phyloP scores from a whole-genome alignment of 30 jellyfish, hydroid and myxozoan genomes.

The Pelagia noctiluca region DNA sequence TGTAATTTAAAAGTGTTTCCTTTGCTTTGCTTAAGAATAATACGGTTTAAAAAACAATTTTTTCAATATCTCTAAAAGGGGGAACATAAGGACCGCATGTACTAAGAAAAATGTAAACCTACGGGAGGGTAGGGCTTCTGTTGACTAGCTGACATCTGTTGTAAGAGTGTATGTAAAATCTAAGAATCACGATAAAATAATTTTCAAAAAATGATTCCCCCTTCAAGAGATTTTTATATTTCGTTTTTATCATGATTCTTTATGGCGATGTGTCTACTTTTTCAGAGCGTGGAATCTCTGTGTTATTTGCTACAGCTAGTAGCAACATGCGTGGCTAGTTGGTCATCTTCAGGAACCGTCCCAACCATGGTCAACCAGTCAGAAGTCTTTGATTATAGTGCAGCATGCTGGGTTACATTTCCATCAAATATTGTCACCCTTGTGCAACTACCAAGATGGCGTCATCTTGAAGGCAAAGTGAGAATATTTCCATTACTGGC shows the following conservation, averaged over 20 bases:
- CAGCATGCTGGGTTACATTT: slow-evolving; percentile 50
- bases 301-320: slow-evolving; percentile 27
- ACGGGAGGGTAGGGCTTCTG: too few species aligned
- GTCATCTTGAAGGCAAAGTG: slow-evolving; percentile 49
- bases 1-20: too few species aligned
- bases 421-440: slow-evolving; percentile 29
- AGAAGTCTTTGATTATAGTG: not conserved
- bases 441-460: slow-evolving; percentile 40
- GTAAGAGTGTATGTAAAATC: too few species aligned
- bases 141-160: too few species aligned
- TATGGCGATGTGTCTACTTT: not conserved
- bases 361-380: slow-evolving; percentile 10
- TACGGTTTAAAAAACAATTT: too few species aligned
- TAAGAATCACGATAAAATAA: too few species aligned
- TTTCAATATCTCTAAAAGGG: too few species aligned
- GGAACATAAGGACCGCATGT: too few species aligned
- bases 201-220: not conserved
- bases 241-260: not conserved
- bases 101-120: too few species aligned
- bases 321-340: slow-evolving; percentile 29
- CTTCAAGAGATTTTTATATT: not conserved
- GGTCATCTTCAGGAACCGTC: slow-evolving; percentile 53
- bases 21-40: too few species aligned
- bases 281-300: not conserved
- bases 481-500: too few species aligned